Conservation (phyloP, 2,113 vertebrate genomes). For the Heloderma charlesbogerti region DNA sequence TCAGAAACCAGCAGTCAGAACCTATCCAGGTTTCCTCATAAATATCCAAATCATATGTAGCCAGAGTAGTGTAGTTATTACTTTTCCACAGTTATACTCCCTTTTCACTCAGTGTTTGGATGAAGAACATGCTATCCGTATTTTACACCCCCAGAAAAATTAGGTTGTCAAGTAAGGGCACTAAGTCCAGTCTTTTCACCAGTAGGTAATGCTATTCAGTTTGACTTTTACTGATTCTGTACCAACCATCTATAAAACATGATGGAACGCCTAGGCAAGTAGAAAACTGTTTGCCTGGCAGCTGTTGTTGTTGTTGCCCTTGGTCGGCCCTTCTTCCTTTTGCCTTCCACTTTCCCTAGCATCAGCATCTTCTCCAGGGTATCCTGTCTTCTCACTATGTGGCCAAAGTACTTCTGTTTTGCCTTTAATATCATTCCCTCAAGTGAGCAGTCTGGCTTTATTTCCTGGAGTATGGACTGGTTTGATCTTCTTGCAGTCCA, state of each 20-base stretch:
- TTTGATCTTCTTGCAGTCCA: too few relatives aligned
- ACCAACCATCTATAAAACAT: not conserved
- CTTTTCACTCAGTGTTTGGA: not conserved
- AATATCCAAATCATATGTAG: not conserved
- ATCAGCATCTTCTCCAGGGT: too few relatives aligned
- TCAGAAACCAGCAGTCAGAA: not conserved
- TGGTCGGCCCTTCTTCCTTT: too few relatives aligned
- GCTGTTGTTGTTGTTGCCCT: too few relatives aligned
- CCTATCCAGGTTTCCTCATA: not conserved
- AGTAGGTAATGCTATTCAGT: not conserved
- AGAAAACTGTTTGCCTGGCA: too few relatives aligned
- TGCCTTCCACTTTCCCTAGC: too few relatives aligned
- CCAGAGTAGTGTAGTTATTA: not conserved
- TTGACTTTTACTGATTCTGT: not conserved
- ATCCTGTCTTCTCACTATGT: too few relatives aligned
- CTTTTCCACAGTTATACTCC: not conserved
- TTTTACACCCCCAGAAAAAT: not conserved
- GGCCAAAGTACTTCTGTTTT: too few relatives aligned
- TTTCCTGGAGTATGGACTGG: too few relatives aligned
- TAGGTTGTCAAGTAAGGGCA: not conserved
- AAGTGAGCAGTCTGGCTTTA: too few relatives aligned
- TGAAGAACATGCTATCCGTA: not conserved
- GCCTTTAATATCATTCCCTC: too few relatives aligned
- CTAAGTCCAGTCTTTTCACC: not conserved
- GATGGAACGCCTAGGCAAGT: too few relatives aligned